These are phyloP conservation scores for Octodon degus DNA, from an alignment of 2,113 vertebrate species.

Conservation along the genomic window DNA sequence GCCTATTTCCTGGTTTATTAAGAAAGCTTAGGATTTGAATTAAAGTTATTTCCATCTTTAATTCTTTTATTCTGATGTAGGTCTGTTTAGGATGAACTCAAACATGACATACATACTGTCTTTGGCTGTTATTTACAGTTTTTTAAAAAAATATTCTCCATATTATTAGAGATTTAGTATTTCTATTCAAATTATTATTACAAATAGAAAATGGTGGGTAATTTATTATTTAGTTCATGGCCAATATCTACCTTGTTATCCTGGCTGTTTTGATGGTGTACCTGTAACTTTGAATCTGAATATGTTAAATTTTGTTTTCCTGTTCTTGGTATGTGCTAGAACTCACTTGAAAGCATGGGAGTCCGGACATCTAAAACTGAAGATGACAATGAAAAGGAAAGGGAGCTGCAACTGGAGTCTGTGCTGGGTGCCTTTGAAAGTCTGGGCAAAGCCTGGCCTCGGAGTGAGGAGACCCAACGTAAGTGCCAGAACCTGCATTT, in stretches of 20 bases:
- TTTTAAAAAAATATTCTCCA: not conserved
- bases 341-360: conserved; percentile 87
- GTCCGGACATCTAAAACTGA: conserved; percentile 83
- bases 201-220: not conserved
- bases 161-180: conserved; percentile 2
- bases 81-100: not conserved
- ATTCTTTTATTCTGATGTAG: not conserved
- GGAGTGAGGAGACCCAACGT: conserved; percentile 92
- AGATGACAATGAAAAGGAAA: conserved; percentile 90
- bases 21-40: conserved; percentile 40
- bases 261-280: not conserved
- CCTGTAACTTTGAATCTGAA: conserved; percentile 26
- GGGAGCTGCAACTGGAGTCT: conserved; percentile 91
- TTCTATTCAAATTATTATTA: not conserved
- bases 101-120: not conserved
- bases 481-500: conserved; percentile 66
- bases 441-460: conserved; percentile 96
- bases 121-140: not conserved
- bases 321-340: conserved; percentile 83
- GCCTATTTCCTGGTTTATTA: not conserved
- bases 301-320: not conserved
- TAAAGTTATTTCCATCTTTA: conserved; percentile 32
- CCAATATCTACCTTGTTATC: not conserved
- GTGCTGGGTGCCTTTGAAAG: conserved; percentile 95
- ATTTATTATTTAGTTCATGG: conserved; percentile 25